Percentiles rank a stretch among this genome's conserved stretches.
phyloP scores from a whole-genome alignment of 2,888 invertebrate genomes.

The Acronicta leporina region DNA sequence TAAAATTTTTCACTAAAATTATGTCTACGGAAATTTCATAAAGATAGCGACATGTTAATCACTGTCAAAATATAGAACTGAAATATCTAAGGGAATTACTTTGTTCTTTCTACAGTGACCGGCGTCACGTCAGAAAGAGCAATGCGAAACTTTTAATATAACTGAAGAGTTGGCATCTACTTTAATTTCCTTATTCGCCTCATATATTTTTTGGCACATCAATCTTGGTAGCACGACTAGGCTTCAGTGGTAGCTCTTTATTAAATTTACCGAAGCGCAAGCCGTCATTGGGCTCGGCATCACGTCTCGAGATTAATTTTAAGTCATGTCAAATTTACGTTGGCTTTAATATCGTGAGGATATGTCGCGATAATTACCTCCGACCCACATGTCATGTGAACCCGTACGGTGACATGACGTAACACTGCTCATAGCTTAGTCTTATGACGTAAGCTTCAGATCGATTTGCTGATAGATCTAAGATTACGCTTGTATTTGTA shows the following conservation, averaged over 20 bases:
- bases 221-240: conserved; percentile 76
- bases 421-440: conserved; percentile 45
- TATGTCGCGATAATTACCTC: conserved; percentile 65
- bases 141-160: conserved; percentile 70
- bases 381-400: conserved; percentile 38
- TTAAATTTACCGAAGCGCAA: conserved; percentile 79
- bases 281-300: conserved; percentile 66
- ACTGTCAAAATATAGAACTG: conserved; percentile 52
- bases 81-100: conserved; percentile 52
- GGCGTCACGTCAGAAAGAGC: conserved; percentile 53
- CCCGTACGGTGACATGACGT: conserved; percentile 48
- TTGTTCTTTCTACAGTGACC: too few relatives aligned
- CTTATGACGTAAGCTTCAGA: conserved; percentile 42
- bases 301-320: conserved; percentile 78
- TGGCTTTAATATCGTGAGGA: conserved; percentile 70
- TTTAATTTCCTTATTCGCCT: conserved; percentile 72
- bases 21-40: conserved; percentile 39
- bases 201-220: conserved; percentile 75
- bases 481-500: conserved; percentile 27
- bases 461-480: conserved; percentile 36
- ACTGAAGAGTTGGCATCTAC: conserved; percentile 67
- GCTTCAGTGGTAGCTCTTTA: conserved; percentile 76
- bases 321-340: conserved; percentile 76
- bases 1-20: conserved; percentile 35
- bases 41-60: conserved; percentile 53